Percentiles rank a stretch among this genome's conserved stretches.
Evolutionary conservation across 2,888 invertebrate genomes (phyloP).

Genomic region (Volucella zonaria): DNA sequence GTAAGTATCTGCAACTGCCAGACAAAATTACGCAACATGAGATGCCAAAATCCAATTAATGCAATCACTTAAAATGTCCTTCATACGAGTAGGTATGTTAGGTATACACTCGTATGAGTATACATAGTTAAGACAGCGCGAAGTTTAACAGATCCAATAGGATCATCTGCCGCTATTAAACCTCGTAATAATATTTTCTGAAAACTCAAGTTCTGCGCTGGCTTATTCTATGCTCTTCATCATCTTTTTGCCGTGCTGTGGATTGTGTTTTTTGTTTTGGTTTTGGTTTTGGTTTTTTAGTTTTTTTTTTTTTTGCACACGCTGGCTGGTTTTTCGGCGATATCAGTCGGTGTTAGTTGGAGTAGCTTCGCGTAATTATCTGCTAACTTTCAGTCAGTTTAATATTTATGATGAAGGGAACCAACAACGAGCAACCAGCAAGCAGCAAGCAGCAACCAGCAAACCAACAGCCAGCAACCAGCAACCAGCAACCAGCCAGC

Average conservation of each 20-base stretch:
- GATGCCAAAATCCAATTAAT: slow-evolving; percentile 73
- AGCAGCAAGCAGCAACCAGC: slow-evolving; percentile 50
- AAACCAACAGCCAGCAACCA: slow-evolving; percentile 59
- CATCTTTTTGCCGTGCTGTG: slow-evolving; percentile 35
- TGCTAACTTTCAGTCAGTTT: slow-evolving; percentile 74
- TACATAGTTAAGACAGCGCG: background rate
- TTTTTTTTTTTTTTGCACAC: slow-evolving; percentile 23
- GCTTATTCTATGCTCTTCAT: slow-evolving; percentile 53
- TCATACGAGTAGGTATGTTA: slow-evolving; percentile 28
- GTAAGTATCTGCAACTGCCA: slow-evolving; percentile 51
- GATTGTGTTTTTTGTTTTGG: slow-evolving; percentile 2
- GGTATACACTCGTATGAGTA: background rate
- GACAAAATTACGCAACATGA: slow-evolving; percentile 70
- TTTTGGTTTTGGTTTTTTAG: slow-evolving; percentile 17
- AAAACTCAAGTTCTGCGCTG: slow-evolving; percentile 39
- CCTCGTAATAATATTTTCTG: slow-evolving; percentile 65
- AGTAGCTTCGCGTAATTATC: slow-evolving; percentile 74
- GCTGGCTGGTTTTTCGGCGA: slow-evolving; percentile 62
- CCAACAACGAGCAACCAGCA: slow-evolving; percentile 47
- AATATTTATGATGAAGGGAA: slow-evolving; percentile 73
- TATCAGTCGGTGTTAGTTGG: slow-evolving; percentile 74
- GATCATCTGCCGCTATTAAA: slow-evolving; percentile 73
- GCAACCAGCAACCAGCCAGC: slow-evolving; percentile 52
- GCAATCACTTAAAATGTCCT: slow-evolving; percentile 71
- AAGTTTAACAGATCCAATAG: slow-evolving; percentile 62